Evolutionary conservation across 2,797 vertebrate genomes (phyloP).

Genomic region (Hydrophis major): DNA sequence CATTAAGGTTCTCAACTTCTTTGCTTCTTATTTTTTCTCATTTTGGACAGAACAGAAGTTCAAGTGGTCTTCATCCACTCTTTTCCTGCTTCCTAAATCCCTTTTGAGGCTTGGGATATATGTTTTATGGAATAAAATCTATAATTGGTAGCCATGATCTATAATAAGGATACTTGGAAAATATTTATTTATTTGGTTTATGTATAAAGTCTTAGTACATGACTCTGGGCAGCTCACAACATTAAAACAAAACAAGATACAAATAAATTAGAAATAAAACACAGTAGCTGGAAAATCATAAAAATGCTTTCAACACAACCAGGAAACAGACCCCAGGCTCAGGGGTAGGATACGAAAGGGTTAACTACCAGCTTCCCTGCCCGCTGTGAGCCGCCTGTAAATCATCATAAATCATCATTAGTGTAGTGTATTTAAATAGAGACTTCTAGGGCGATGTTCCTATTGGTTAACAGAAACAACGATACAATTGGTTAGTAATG

Average conservation of each 20-base stretch:
- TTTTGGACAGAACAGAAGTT: background rate
- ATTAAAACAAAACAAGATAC: background rate
- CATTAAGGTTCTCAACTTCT: background rate
- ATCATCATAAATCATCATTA: no score
- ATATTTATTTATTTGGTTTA: background rate
- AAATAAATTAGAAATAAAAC: background rate
- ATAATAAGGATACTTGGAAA: background rate
- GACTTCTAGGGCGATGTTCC: no score
- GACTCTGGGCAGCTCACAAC: background rate
- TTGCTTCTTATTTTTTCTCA: background rate
- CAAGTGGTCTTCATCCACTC: background rate
- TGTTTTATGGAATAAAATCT: background rate
- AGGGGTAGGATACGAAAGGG: no score
- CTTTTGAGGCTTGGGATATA: background rate
- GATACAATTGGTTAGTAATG: no score
- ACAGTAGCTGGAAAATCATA: background rate
- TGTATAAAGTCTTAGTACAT: background rate
- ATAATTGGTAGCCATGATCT: background rate
- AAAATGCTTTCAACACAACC: background rate
- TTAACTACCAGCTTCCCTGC: no score
- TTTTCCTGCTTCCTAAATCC: background rate
- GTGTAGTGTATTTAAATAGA: no score
- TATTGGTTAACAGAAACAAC: no score
- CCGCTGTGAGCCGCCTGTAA: no score
- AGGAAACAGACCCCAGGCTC: background rate